phyloP scores from a whole-genome alignment of 1,140 invertebrate species.

The Pomacea maculata region DNA sequence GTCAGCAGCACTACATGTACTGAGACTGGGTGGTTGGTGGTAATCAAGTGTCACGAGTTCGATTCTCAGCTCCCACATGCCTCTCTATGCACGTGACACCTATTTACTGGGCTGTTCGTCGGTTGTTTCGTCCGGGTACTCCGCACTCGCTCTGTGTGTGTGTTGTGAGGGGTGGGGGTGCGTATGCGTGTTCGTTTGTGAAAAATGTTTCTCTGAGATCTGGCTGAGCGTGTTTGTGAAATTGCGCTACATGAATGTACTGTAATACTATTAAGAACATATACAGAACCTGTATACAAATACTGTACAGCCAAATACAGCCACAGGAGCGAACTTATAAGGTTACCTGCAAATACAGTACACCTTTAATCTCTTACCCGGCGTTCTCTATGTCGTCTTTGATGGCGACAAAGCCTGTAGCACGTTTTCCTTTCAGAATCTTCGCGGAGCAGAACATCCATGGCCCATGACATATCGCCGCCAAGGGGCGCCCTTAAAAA shows the following conservation, averaged over 20 bases:
- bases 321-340: not conserved
- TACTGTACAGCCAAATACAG: not conserved
- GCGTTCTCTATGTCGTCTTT: conserved; percentile 61
- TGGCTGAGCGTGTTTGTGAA: not conserved
- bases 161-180: too few species aligned
- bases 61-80: too few species aligned
- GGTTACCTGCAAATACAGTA: not conserved
- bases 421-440: conserved; percentile 45
- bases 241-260: not conserved
- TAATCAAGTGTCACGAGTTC: too few species aligned
- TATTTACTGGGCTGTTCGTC: too few species aligned
- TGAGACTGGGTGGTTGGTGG: too few species aligned
- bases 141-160: too few species aligned
- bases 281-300: not conserved
- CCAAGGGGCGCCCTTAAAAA: conserved; percentile 44
- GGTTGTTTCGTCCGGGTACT: too few species aligned
- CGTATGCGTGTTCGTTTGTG: too few species aligned
- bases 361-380: conserved; percentile 35
- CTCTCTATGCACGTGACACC: too few species aligned
- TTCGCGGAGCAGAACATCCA: conserved; percentile 58
- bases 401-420: conserved; percentile 54
- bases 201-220: too few species aligned
- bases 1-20: too few species aligned
- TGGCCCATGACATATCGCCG: conserved; percentile 56
- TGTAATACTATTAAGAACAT: not conserved